These are phyloP conservation scores for Megalops atlanticus DNA, from an alignment of 2,113 vertebrate species.

Conservation along the genomic window DNA sequence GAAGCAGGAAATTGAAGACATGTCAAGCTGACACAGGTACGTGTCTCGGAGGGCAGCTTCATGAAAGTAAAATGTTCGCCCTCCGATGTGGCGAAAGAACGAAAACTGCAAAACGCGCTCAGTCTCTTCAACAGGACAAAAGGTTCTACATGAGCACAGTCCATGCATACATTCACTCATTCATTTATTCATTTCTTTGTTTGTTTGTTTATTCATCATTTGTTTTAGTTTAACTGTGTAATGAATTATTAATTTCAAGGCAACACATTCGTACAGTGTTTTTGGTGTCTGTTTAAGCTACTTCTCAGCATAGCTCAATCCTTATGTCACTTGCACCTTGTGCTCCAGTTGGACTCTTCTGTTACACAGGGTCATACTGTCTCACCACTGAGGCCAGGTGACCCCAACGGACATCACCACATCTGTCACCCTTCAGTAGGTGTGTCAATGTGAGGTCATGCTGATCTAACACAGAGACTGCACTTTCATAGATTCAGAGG, in stretches of 20 bases:
- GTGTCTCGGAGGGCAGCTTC: background rate
- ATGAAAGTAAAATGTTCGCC: background rate
- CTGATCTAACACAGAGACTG: background rate
- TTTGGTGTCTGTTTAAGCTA: too few species aligned
- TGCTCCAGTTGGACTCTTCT: background rate
- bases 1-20: constrained; percentile 1
- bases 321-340: background rate
- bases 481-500: too few species aligned
- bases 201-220: too few species aligned
- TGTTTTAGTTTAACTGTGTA: too few species aligned
- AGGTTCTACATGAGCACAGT: background rate
- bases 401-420: background rate
- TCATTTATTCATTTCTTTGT: too few species aligned
- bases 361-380: background rate
- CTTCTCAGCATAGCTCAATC: background rate
- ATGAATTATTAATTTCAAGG: too few species aligned
- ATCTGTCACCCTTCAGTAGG: background rate
- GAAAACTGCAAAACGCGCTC: background rate
- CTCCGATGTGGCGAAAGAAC: background rate
- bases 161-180: too few species aligned
- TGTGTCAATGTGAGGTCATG: background rate
- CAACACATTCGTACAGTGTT: too few species aligned
- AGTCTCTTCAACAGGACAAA: background rate
- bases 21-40: background rate
- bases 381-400: too few species aligned